phyloP scores from a whole-genome alignment of 2,888 invertebrate genomes.

The Seira ritae region DNA sequence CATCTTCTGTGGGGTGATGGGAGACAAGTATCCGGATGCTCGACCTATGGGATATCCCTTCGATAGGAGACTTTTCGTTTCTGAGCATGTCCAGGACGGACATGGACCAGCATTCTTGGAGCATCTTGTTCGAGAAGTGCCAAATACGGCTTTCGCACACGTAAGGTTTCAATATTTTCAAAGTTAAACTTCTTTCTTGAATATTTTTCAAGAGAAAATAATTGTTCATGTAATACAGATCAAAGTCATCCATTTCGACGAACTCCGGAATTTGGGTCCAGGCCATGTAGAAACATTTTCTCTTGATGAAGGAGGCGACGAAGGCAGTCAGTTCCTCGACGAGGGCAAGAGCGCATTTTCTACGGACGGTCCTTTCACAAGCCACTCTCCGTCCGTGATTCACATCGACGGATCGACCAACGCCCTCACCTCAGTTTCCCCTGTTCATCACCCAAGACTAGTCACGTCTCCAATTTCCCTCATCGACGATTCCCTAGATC shows the following conservation, averaged over 20 bases:
- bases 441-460: neutral
- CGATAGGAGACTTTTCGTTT: conserved; percentile 45
- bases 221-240: conserved; percentile 23
- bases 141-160: conserved; percentile 53
- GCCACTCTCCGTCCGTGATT: conserved; percentile 6
- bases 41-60: conserved; percentile 67
- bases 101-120: conserved; percentile 58
- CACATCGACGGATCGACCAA: conserved; percentile 35
- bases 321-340: conserved; percentile 38
- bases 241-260: conserved; percentile 51
- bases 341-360: conserved; percentile 5
- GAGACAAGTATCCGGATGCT: conserved; percentile 62
- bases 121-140: conserved; percentile 53
- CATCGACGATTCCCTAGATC: neutral
- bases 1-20: conserved; percentile 60
- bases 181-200: neutral
- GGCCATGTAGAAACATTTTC: neutral
- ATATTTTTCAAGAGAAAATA: neutral
- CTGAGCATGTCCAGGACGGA: conserved; percentile 41
- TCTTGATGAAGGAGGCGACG: conserved; percentile 20
- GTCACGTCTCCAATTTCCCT: conserved; percentile 41
- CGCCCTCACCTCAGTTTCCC: conserved; percentile 18
- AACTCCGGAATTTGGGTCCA: conserved; percentile 24
- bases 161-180: conserved; percentile 24
- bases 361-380: conserved; percentile 17